Evolutionary conservation across 2,888 invertebrate genomes (phyloP), one percentile per base, ranked within the genome.

Genomic region (Cactoblastis cactorum): DNA sequence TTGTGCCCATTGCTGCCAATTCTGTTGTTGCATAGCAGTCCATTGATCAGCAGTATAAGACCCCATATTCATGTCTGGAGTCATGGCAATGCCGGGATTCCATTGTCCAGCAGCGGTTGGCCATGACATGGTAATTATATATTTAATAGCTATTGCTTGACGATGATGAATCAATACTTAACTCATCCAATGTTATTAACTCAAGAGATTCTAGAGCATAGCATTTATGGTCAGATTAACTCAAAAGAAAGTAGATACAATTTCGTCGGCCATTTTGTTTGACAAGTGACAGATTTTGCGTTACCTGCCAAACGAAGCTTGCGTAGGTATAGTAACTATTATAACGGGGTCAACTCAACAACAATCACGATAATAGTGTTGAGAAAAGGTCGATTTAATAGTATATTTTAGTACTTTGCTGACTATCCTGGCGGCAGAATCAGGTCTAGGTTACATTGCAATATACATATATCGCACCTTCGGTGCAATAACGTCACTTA

Each of bases 1-100:
- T 61, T 94, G 94, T 8, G 93, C 91, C 92, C 94, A 94, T 61
- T 94, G 94, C 58, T 93, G 92, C 92, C 93, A 94, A 67, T 92
- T 93, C 72, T 94, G 93, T 61, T 94, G 93, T 67, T 93, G 94
- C 78, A 93, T 87, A 60, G 91, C 84, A 38, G 92, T 87, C 94
- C 94, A 94, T 75, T 94, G 94, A 62, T 94, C 94, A 38, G 92
- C 78, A 4, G 92, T 91, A 58, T 92, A 93, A 15, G 89, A 65
- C 14, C 72, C 74, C 74, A 85, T 74, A 54, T 65, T 80, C 69
- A 81, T 71, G 53, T 84, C 79, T 41, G 77, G 64, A 41, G 73
- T 56, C 69, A 80, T 67, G 3, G 68, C 62, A 56, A 79, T 67
- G 15, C 72, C 74, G 35, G 80, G 59, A 52, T 71, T 74, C 88